Evolutionary conservation across 2,888 invertebrate genomes (phyloP).

Genomic region (Stomorhina lunata): DNA sequence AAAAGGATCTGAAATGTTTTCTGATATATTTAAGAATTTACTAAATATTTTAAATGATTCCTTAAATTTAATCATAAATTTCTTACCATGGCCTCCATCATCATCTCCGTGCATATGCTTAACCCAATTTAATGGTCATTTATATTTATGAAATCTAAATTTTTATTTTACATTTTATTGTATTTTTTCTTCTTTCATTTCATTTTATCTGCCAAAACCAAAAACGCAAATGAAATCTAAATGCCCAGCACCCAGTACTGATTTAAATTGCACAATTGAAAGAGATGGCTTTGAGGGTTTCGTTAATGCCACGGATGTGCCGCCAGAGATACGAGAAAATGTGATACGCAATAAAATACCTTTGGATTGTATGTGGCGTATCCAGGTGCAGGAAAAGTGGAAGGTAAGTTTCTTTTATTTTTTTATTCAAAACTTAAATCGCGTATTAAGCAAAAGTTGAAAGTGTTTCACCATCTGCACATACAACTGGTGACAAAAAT

Average conservation of each 20-base stretch:
- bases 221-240: background rate
- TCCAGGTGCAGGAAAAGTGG: constrained; percentile 83
- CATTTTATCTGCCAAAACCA: background rate
- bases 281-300: constrained; percentile 82
- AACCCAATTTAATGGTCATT: background rate
- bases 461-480: no score
- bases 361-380: constrained; percentile 88
- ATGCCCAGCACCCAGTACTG: constrained; percentile 75
- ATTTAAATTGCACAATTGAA: constrained; percentile 83
- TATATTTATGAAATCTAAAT: background rate
- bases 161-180: background rate
- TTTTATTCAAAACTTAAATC: no score
- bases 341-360: constrained; percentile 82
- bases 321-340: constrained; percentile 81
- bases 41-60: no score
- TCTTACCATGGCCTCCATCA: background rate
- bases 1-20: no score
- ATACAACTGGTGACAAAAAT: no score
- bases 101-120: background rate
- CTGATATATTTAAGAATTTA: no score
- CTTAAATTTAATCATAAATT: background rate
- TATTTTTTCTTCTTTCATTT: constrained; percentile 1
- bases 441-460: background rate
- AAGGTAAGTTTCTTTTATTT: constrained; percentile 81
- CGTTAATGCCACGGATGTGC: constrained; percentile 83